phyloP scores from a whole-genome alignment of 2,113 vertebrate species.

The Gallinago undulata region DNA sequence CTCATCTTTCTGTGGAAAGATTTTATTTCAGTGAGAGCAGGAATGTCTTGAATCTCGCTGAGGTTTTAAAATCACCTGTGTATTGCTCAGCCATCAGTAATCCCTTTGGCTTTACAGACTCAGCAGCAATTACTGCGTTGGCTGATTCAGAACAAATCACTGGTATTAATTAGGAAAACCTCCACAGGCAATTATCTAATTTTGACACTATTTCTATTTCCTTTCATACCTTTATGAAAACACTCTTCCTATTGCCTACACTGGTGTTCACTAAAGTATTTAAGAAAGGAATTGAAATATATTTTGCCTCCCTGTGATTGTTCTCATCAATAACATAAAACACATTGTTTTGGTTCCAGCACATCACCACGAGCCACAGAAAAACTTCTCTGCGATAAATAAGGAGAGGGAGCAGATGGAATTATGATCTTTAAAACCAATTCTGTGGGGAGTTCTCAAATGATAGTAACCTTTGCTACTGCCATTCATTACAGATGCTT shows the following conservation, averaged over 20 bases:
- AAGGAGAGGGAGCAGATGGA: not conserved
- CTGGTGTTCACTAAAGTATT: not conserved
- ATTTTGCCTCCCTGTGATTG: not conserved
- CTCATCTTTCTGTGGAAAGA: not conserved
- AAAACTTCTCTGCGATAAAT: not conserved
- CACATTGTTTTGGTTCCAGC: not conserved
- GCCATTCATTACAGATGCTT: not conserved
- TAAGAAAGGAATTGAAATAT: not conserved
- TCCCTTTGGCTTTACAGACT: not conserved
- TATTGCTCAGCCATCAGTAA: not conserved
- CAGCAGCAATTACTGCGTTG: not conserved
- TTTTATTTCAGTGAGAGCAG: not conserved
- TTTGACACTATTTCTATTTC: constrained; percentile 10
- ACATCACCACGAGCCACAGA: not conserved
- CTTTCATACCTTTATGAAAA: constrained; percentile 9
- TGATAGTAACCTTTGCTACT: constrained; percentile 4
- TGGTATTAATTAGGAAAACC: constrained; percentile 42
- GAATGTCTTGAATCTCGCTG: not conserved
- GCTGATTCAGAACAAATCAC: not conserved
- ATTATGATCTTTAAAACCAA: not conserved
- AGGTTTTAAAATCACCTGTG: not conserved
- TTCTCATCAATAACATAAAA: not conserved
- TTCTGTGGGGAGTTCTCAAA: not conserved
- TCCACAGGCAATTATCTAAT: constrained; percentile 8
- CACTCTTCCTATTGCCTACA: not conserved